A percentile compares a stretch with the other conserved stretches of the same genome.
These are phyloP conservation scores for Silvanus unidentatus DNA, from an alignment of 2,888 invertebrate species.

Conservation along the genomic window DNA sequence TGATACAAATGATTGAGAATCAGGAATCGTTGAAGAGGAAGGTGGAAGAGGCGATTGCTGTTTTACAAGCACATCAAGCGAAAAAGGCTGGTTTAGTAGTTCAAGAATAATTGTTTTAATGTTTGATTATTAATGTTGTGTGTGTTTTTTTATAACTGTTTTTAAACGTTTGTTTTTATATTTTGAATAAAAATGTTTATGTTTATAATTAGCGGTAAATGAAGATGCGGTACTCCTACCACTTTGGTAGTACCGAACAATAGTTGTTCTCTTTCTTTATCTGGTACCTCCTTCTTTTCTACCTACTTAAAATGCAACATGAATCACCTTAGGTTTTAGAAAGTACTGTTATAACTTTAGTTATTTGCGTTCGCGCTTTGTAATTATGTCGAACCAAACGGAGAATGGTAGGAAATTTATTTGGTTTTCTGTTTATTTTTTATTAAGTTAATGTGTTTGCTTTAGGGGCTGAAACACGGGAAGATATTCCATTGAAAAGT, in stretches of 20 bases:
- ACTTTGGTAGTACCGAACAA: no score
- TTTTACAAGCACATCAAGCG: constrained; percentile 93
- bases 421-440: not conserved
- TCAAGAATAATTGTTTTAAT: constrained; percentile 28
- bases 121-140: constrained; percentile 3
- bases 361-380: no score
- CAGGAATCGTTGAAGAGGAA: constrained; percentile 91
- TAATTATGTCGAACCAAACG: no score
- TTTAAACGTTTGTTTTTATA: constrained; percentile 6
- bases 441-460: not conserved
- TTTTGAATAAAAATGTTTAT: no score
- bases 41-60: constrained; percentile 96
- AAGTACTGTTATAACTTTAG: no score
- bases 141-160: constrained; percentile 11
- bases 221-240: no score
- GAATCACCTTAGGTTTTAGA: no score
- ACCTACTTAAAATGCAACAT: no score
- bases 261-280: no score
- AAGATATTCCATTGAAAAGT: constrained; percentile 54
- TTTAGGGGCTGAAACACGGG: constrained; percentile 45
- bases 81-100: constrained; percentile 29
- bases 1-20: constrained; percentile 88
- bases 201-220: no score
- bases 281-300: no score
- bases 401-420: no score